These are phyloP conservation scores for Digitonthophagus gazella DNA, from an alignment of 2,888 invertebrate genomes.

Conservation along the genomic window DNA sequence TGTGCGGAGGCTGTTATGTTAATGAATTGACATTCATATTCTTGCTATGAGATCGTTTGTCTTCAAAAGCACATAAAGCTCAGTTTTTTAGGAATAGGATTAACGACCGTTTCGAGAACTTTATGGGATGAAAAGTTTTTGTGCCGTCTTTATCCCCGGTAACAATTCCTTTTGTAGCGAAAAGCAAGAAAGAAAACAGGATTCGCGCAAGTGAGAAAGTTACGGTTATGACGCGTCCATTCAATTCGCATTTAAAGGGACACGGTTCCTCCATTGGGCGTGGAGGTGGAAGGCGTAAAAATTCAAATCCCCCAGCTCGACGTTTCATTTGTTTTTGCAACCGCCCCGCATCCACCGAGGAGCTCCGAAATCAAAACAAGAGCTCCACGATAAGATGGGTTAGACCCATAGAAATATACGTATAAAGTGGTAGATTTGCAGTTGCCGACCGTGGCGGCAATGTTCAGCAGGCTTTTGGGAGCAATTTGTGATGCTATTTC, in stretches of 20 bases:
- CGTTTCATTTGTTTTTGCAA: not conserved
- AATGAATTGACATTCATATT: too few species aligned
- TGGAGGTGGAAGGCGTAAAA: not conserved
- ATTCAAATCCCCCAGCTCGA: not conserved
- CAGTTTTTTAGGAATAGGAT: too few species aligned
- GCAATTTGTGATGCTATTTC: not conserved
- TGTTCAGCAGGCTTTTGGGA: not conserved
- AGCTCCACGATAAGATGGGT: not conserved
- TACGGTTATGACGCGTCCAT: not conserved
- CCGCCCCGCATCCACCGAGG: not conserved
- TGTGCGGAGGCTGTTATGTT: too few species aligned
- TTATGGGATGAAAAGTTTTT: not conserved
- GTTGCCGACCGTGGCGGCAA: not conserved
- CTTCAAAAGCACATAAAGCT: too few species aligned
- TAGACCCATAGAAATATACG: not conserved
- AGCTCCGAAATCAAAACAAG: not conserved
- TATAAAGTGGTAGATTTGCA: not conserved
- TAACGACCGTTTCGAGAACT: not conserved
- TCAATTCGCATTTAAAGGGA: slow-evolving; percentile 1
- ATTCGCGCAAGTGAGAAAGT: not conserved
- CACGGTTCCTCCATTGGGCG: slow-evolving; percentile 1
- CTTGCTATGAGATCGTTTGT: too few species aligned
- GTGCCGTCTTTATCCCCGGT: not conserved
- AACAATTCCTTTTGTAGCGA: not conserved
- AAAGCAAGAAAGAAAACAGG: not conserved